phyloP scores from a whole-genome alignment of 2,888 invertebrate species.

The Drosophila nigricruria region DNA sequence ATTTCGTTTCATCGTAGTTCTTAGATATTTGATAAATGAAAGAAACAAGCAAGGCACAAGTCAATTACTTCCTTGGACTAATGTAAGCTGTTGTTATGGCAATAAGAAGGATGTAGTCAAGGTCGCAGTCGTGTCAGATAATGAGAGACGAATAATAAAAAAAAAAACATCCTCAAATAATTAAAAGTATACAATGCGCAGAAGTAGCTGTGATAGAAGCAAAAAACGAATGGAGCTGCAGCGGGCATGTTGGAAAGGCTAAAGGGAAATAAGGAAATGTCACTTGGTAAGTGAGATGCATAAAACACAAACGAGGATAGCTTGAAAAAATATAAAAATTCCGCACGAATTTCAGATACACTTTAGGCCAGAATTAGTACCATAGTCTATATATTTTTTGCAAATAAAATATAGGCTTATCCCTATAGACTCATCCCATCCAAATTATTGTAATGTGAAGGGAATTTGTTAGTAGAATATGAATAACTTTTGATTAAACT shows the following conservation, averaged over 20 bases:
- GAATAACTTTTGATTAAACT: too few species aligned
- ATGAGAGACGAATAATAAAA: conserved; percentile 36
- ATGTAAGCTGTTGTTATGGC: conserved; percentile 19
- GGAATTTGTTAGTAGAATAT: too few species aligned
- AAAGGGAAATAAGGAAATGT: conserved; percentile 19
- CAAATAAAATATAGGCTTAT: too few species aligned
- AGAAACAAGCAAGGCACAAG: conserved; percentile 54
- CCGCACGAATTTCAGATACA: conserved; percentile 9
- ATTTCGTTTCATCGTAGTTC: neutral
- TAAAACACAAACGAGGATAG: conserved; percentile 18
- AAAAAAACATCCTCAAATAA: conserved; percentile 58
- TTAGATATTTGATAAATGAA: conserved; percentile 32
- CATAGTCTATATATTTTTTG: too few species aligned
- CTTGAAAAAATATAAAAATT: neutral
- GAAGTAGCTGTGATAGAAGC: conserved; percentile 15
- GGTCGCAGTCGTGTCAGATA: conserved; percentile 30
- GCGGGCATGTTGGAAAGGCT: neutral
- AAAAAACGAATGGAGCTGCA: neutral
- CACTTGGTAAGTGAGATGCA: conserved; percentile 21
- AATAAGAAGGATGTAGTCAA: conserved; percentile 20
- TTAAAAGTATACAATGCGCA: conserved; percentile 64
- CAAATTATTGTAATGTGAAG: too few species aligned
- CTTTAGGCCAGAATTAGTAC: conserved; percentile 9
- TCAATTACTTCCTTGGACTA: conserved; percentile 60
- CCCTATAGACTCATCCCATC: too few species aligned